A percentile compares a stretch with the other conserved stretches of the same genome.
phyloP scores from a whole-genome alignment of 2,113 vertebrate species.

The Poeciliopsis turrubarensis region DNA sequence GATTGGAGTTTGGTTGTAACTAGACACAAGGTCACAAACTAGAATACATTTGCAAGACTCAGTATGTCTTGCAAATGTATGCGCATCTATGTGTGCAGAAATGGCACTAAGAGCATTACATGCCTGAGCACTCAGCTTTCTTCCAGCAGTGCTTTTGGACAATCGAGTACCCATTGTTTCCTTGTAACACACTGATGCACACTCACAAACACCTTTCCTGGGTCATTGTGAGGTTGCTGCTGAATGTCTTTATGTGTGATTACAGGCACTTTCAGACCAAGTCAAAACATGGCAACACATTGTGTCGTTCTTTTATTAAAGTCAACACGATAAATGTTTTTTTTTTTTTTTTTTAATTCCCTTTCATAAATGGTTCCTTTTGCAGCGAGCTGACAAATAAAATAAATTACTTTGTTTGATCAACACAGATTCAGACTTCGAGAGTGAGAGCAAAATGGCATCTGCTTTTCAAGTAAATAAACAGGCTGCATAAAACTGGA shows the following conservation, averaged over 20 bases:
- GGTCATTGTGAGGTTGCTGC: constrained; percentile 41
- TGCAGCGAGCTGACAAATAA: not conserved
- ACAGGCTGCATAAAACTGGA: constrained; percentile 26
- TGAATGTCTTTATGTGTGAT: constrained; percentile 1
- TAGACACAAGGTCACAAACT: no score
- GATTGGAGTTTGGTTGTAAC: not conserved
- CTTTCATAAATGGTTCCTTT: constrained; percentile 6
- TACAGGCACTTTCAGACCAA: not conserved
- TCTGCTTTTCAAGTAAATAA: not conserved
- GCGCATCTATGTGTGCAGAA: constrained; percentile 19
- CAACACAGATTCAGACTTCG: not conserved
- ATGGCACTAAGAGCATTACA: constrained; percentile 60
- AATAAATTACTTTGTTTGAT: not conserved
- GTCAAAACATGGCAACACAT: not conserved
- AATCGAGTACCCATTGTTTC: constrained; percentile 49
- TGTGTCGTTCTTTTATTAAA: not conserved
- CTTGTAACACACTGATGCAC: constrained; percentile 35
- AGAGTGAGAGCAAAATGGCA: not conserved
- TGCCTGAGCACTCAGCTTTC: constrained; percentile 49
- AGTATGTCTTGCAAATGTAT: constrained; percentile 8
- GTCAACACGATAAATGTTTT: not conserved
- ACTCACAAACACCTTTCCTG: constrained; percentile 19
- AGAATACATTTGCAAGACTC: not conserved
- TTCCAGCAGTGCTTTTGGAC: constrained; percentile 69
- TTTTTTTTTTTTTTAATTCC: not conserved